Percentiles rank a stretch among this genome's conserved stretches.
Evolutionary conservation across 2,113 vertebrate genomes (phyloP).

Genomic region (Osmerus eperlanus): DNA sequence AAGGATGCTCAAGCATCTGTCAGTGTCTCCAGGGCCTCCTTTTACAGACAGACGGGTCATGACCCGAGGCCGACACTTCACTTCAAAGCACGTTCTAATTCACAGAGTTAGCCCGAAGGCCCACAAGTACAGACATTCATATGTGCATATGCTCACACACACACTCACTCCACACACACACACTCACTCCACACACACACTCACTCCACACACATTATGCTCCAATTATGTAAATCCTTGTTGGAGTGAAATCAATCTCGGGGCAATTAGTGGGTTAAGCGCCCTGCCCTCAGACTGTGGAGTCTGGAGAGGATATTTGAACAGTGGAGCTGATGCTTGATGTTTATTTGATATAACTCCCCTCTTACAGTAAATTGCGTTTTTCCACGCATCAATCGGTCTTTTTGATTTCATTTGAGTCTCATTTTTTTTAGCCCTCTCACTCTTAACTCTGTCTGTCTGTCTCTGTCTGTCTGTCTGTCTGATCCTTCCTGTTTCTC

Average conservation of each 20-base stretch:
- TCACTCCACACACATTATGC: neutral
- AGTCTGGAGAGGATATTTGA: constrained; percentile 36
- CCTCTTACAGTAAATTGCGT: constrained; percentile 31
- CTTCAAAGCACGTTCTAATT: constrained; percentile 30
- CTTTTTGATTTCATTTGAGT: constrained; percentile 23
- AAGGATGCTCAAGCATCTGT: constrained; percentile 13
- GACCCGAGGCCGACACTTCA: constrained; percentile 22
- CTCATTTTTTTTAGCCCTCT: neutral
- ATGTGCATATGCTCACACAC: neutral
- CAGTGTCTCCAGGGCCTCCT: neutral
- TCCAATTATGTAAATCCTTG: constrained; percentile 52
- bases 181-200: constrained; percentile 1
- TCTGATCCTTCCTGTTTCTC: constrained; percentile 57
- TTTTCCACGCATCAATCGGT: constrained; percentile 18
- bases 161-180: neutral
- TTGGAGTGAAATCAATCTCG: constrained; percentile 38
- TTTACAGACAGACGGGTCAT: constrained; percentile 6
- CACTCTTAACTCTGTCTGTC: neutral
- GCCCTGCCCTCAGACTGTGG: constrained; percentile 14
- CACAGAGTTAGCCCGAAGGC: constrained; percentile 20
- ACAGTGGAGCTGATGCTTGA: constrained; percentile 35
- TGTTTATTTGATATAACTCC: constrained; percentile 36
- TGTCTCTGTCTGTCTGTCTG: constrained; percentile 28
- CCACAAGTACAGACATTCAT: constrained; percentile 11
- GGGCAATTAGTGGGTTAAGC: constrained; percentile 47